A percentile compares a stretch with the other conserved stretches of the same genome.
These are phyloP conservation scores for Incurvaria masculella DNA, from an alignment of 2,888 invertebrate genomes.

Conservation along the genomic window DNA sequence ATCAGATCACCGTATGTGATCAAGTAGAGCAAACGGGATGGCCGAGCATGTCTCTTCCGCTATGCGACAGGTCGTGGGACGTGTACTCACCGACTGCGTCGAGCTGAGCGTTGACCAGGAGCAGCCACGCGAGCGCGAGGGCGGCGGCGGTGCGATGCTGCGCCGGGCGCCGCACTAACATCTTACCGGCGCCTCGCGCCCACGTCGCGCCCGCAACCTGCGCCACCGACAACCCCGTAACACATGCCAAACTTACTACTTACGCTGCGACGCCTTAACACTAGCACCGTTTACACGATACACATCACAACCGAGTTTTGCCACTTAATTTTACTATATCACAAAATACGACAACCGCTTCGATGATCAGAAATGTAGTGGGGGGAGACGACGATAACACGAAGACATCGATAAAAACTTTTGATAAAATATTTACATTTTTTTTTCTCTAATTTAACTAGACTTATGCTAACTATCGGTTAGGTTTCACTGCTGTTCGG, in stretches of 20 bases:
- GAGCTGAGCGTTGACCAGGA: constrained; percentile 43
- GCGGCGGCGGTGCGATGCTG: constrained; percentile 27
- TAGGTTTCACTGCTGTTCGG: no score
- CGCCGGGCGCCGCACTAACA: constrained; percentile 45
- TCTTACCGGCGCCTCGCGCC: constrained; percentile 46
- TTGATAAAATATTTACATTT: neutral
- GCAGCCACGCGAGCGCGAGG: constrained; percentile 46
- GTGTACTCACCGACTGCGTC: constrained; percentile 43
- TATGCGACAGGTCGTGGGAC: no score
- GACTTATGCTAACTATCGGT: no score
- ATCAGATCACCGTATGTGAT: no score
- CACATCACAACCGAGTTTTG: constrained; percentile 57
- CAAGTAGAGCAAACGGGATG: no score
- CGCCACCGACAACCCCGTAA: constrained; percentile 36
- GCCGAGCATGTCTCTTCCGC: no score
- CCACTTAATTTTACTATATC: constrained; percentile 29
- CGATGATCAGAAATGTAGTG: constrained; percentile 39
- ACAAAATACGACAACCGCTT: constrained; percentile 57
- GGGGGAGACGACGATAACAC: constrained; percentile 21
- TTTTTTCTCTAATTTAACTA: neutral
- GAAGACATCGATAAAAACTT: constrained; percentile 34
- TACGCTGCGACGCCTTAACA: constrained; percentile 20
- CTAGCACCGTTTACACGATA: constrained; percentile 35
- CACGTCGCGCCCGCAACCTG: constrained; percentile 26
- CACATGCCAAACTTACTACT: constrained; percentile 28